phyloP scores from a whole-genome alignment of 2,113 vertebrate genomes.

The Phylloscopus trochiloides region DNA sequence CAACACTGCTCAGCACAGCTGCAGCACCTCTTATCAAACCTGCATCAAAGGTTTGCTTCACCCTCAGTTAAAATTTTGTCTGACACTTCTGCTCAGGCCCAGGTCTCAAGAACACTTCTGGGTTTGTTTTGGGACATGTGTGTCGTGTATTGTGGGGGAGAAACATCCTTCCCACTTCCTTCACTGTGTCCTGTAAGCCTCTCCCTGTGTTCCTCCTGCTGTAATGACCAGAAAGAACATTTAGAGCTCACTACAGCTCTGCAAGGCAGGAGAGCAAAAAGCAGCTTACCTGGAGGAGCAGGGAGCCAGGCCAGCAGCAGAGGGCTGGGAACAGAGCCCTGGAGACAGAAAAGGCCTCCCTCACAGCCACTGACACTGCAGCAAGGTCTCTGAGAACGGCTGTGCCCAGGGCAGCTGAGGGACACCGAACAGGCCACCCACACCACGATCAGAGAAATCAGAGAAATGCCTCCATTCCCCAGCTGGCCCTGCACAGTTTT shows the following conservation, averaged over 20 bases:
- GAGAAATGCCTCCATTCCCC: not conserved
- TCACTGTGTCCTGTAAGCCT: not conserved
- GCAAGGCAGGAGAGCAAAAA: not conserved
- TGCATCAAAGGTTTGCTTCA: not conserved
- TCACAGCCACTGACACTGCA: fast-evolving
- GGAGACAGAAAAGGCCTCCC: not conserved
- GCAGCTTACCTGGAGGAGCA: not conserved
- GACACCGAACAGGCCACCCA: fast-evolving
- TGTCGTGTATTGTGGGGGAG: fast-evolving
- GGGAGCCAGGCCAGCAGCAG: not conserved
- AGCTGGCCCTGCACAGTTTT: not conserved
- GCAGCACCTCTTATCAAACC: not conserved
- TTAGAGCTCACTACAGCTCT: not conserved
- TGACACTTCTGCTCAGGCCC: not conserved
- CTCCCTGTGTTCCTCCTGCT: not conserved
- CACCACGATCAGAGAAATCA: fast-evolving
- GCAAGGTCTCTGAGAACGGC: fast-evolving
- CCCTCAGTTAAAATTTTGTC: not conserved
- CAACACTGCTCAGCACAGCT: not conserved
- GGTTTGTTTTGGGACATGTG: fast-evolving
- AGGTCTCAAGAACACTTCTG: fast-evolving
- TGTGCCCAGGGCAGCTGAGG: not conserved
- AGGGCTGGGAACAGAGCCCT: not conserved
- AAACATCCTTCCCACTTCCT: fast-evolving
- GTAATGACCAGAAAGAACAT: not conserved